Conservation (phyloP, 2,797 vertebrate species). For the Tarsius wallacei region DNA sequence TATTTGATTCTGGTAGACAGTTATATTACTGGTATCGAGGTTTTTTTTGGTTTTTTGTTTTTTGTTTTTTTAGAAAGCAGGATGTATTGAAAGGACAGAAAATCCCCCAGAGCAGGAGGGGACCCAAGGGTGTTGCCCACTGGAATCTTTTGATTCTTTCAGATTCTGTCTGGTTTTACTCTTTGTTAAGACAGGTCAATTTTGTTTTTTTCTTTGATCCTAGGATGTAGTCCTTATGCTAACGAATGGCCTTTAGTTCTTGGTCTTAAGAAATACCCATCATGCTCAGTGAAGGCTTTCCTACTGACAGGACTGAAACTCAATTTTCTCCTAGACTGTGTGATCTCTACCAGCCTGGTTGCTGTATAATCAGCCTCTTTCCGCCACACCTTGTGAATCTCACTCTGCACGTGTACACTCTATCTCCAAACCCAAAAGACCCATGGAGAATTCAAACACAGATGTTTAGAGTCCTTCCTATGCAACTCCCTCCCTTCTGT, state of each 20-base stretch:
- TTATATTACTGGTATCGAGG: not conserved
- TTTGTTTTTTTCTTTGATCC: not conserved
- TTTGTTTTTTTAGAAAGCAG: too few species aligned
- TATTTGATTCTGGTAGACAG: not conserved
- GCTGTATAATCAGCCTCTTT: not conserved
- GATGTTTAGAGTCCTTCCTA: not conserved
- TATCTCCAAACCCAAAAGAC: not conserved
- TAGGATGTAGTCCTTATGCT: not conserved
- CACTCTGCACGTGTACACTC: not conserved
- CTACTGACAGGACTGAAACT: not conserved
- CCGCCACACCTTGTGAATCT: not conserved
- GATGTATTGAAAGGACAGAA: too few species aligned
- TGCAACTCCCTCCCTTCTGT: too few species aligned
- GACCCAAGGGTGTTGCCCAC: too few species aligned
- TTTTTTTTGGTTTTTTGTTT: too few species aligned
- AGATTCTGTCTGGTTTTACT: not conserved
- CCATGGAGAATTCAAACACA: not conserved
- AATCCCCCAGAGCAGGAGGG: too few species aligned
- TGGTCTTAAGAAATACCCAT: not conserved
- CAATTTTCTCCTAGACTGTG: not conserved
- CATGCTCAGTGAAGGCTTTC: not conserved
- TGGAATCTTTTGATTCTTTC: not conserved
- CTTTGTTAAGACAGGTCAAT: not conserved
- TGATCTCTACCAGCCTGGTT: not conserved
- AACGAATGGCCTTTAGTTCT: not conserved